phyloP scores from a whole-genome alignment of 2,797 vertebrate species.

The Micromesistius poutassou region DNA sequence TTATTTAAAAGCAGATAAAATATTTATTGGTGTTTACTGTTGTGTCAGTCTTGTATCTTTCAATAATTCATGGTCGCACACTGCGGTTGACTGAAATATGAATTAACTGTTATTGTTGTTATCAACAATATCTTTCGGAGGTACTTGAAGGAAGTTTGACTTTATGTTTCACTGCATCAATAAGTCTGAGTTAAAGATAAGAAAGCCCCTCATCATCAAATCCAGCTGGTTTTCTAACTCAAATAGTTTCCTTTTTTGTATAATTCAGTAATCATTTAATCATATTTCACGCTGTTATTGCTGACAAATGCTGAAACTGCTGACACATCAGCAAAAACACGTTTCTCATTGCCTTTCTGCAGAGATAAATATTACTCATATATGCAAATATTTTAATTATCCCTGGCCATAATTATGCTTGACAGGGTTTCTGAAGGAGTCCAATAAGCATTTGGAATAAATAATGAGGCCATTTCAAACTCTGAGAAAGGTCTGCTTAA shows the following conservation, averaged over 20 bases:
- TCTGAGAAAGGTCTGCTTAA: slow-evolving; percentile 56
- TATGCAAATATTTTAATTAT: slow-evolving; percentile 23
- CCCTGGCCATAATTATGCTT: slow-evolving; percentile 33
- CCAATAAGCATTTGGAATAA: slow-evolving; percentile 60
- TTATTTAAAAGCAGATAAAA: not conserved
- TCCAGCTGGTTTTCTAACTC: not conserved
- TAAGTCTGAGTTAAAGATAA: not conserved
- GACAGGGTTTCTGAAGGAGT: slow-evolving; percentile 34
- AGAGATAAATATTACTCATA: not conserved
- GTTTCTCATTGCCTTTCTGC: not conserved
- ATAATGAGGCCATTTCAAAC: slow-evolving; percentile 47
- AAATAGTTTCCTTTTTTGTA: not conserved
- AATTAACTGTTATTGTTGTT: not conserved
- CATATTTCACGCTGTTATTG: not conserved
- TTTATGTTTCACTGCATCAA: slow-evolving; percentile 1
- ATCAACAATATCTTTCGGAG: not conserved
- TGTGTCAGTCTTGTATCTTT: not conserved
- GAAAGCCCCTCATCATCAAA: not conserved
- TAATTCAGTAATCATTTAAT: not conserved
- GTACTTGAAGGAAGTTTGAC: not conserved
- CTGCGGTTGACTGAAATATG: not conserved
- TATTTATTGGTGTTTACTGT: not conserved
- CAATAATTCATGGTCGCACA: not conserved
- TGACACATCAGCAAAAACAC: not conserved
- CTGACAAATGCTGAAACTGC: not conserved